Percentiles rank a stretch among this genome's conserved stretches.
Evolutionary conservation across 2,113 vertebrate genomes (phyloP).

Genomic region (Tragelaphus imberbis): DNA sequence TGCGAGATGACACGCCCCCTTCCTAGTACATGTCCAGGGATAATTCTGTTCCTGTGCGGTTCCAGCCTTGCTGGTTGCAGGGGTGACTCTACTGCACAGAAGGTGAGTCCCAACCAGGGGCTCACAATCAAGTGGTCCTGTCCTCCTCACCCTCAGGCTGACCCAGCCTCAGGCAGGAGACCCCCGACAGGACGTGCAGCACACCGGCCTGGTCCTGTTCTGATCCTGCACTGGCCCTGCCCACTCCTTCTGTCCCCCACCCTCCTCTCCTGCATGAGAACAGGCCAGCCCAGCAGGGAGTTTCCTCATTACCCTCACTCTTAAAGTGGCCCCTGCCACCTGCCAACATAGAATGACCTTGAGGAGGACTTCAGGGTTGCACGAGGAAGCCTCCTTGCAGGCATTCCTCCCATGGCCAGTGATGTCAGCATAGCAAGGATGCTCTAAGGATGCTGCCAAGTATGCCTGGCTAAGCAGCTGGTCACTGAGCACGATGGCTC

Average conservation of each 20-base stretch:
- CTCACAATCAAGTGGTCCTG: neutral
- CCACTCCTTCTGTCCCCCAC: fast-evolving
- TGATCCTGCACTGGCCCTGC: neutral
- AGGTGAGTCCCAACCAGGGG: neutral
- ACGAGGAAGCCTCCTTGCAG: neutral
- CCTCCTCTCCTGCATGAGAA: neutral
- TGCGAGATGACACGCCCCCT: neutral
- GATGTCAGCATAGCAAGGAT: fast-evolving
- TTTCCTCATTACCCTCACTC: fast-evolving
- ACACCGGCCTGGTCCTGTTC: neutral
- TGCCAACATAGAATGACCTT: too few species aligned
- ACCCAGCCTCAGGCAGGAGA: neutral
- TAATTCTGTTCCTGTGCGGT: neutral
- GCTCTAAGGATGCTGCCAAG: neutral
- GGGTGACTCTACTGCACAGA: neutral
- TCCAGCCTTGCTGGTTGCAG: neutral
- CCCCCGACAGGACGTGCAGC: fast-evolving
- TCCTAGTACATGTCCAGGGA: neutral
- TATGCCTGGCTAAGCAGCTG: fast-evolving
- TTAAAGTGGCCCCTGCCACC: too few species aligned
- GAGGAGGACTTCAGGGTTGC: too few species aligned
- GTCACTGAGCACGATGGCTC: fast-evolving
- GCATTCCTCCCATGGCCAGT: fast-evolving
- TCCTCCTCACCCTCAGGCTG: neutral
- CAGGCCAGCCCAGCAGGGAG: neutral